phyloP scores from a whole-genome alignment of 2,888 invertebrate species.

The Nipponacmea schrenckii region DNA sequence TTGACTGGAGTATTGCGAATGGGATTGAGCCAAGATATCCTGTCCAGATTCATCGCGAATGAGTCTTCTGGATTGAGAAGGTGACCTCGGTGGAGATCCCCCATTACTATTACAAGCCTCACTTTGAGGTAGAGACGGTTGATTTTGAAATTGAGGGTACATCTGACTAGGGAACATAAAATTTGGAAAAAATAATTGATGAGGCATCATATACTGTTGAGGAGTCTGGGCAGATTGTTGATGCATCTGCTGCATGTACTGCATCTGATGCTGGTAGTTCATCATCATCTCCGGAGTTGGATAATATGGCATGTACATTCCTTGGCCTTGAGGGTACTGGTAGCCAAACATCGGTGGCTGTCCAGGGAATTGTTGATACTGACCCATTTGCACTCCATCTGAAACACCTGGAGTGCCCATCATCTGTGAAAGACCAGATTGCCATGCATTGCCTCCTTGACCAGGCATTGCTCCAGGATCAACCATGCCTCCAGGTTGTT shows the following conservation, averaged over 20 bases:
- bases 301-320: not conserved
- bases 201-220: conserved; percentile 32
- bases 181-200: conserved; percentile 26
- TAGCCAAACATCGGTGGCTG: conserved; percentile 18
- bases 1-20: conserved; percentile 38
- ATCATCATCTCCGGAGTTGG: conserved; percentile 30
- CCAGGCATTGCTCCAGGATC: not conserved
- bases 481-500: not conserved
- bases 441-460: conserved; percentile 17
- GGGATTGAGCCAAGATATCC: conserved; percentile 24
- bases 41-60: conserved; percentile 31
- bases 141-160: conserved; percentile 31
- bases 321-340: conserved; percentile 9
- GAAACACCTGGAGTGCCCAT: conserved; percentile 36
- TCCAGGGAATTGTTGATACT: conserved; percentile 24
- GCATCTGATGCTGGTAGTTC: conserved; percentile 19
- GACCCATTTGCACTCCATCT: conserved; percentile 23
- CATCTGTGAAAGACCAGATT: conserved; percentile 12
- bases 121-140: conserved; percentile 23
- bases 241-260: conserved; percentile 12
- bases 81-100: conserved; percentile 51
- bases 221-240: conserved; percentile 21
- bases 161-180: conserved; percentile 33
- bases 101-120: conserved; percentile 16
- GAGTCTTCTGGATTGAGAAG: conserved; percentile 44